Evolutionary conservation across 2,888 invertebrate species (phyloP).

Genomic region (Lithodes maja): DNA sequence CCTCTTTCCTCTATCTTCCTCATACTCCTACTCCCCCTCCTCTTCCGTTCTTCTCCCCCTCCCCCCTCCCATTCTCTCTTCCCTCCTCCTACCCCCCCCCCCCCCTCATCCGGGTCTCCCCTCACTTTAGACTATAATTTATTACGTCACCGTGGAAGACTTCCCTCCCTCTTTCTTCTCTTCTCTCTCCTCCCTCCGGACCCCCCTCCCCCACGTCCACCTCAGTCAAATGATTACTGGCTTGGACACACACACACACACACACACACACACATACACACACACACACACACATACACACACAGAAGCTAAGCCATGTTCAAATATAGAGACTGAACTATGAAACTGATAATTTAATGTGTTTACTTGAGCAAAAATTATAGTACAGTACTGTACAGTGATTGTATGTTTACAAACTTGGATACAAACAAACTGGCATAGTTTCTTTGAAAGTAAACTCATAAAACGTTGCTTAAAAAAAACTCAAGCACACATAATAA

Average conservation of each 20-base stretch:
- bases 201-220: background rate
- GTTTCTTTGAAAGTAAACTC: no score
- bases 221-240: background rate
- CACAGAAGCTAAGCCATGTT: no score
- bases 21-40: background rate
- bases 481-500: no score
- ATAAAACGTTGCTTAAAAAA: no score
- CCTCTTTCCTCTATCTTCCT: background rate
- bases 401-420: no score
- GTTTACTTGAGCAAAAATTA: no score
- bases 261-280: background rate
- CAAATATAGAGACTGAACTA: no score
- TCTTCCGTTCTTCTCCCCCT: background rate
- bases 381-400: no score
- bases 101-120: background rate
- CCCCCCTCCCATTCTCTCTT: background rate
- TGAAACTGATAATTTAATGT: no score
- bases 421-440: no score
- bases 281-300: background rate
- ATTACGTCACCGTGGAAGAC: background rate
- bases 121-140: background rate
- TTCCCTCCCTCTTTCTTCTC: background rate
- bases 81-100: background rate
- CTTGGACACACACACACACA: background rate
- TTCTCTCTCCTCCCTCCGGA: background rate